These are phyloP conservation scores for Platalea minor DNA, from an alignment of 2,797 vertebrate genomes.

Conservation along the genomic window DNA sequence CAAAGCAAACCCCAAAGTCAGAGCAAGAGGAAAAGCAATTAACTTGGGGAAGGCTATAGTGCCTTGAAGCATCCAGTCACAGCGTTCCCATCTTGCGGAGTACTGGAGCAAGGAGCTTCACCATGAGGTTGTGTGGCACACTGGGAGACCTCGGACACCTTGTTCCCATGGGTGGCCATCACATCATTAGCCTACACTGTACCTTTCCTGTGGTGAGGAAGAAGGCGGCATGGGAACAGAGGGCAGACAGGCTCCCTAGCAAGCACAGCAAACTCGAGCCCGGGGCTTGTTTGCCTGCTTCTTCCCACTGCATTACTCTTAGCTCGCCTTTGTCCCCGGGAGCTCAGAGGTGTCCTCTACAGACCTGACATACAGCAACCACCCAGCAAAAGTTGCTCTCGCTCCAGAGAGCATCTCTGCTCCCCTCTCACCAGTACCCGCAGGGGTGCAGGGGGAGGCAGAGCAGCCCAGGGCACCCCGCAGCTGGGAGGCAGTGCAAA, in stretches of 20 bases:
- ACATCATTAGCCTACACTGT: background rate
- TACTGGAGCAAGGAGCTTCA: background rate
- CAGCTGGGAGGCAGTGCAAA: background rate
- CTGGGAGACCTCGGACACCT: background rate
- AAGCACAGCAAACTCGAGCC: background rate
- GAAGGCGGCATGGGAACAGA: background rate
- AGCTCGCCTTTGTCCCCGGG: accelerated
- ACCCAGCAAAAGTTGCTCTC: accelerated
- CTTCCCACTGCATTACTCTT: background rate
- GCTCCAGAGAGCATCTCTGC: accelerated
- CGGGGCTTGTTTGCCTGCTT: background rate
- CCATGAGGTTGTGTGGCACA: accelerated
- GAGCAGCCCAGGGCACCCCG: background rate
- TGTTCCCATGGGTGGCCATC: background rate
- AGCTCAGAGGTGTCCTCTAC: background rate
- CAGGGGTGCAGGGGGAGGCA: too few relatives aligned
- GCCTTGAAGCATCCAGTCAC: background rate
- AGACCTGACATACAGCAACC: background rate
- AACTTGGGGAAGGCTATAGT: background rate
- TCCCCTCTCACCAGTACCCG: background rate
- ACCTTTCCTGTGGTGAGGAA: background rate
- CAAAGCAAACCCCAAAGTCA: background rate
- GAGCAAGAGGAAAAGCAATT: background rate
- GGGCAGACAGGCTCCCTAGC: background rate
- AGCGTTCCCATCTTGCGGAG: background rate